Percentiles rank a stretch among this genome's conserved stretches.
Conservation (phyloP, 2,113 vertebrate species). For the Equus przewalskii region DNA sequence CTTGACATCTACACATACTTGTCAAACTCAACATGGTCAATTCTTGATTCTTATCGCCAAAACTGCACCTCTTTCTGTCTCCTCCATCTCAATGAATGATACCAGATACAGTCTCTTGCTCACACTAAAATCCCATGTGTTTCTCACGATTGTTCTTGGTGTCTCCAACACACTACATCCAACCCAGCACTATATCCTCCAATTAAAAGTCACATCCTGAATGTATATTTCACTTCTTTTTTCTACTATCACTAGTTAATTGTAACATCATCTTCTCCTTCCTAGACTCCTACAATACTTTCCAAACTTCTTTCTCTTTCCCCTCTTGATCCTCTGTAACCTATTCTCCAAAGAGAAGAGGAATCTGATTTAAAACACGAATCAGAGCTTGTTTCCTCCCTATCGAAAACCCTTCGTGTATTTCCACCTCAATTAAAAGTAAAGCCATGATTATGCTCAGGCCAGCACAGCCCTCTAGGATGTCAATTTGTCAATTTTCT, state of each 20-base stretch:
- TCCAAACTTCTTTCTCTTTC: background rate
- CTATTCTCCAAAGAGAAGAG: background rate
- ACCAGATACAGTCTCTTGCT: background rate
- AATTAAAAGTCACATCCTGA: background rate
- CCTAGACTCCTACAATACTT: background rate
- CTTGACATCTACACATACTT: background rate
- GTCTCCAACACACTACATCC: background rate
- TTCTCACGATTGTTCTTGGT: background rate
- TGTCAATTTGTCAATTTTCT: background rate
- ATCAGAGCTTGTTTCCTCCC: background rate
- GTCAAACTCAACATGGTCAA: background rate
- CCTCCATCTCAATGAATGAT: background rate
- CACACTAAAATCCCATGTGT: background rate
- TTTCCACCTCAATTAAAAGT: background rate
- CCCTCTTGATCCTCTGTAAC: background rate
- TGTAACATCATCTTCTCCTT: background rate
- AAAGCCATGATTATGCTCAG: background rate
- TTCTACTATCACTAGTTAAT: background rate
- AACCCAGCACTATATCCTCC: background rate
- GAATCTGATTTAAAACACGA: background rate
- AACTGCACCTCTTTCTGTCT: background rate
- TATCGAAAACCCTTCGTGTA: background rate
- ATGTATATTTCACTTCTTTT: background rate
- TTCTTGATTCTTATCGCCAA: background rate
- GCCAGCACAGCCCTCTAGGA: background rate